Base-by-base conservation (phyloP, 1,140 invertebrate genomes). In the Polypedilum pembai region DNA sequence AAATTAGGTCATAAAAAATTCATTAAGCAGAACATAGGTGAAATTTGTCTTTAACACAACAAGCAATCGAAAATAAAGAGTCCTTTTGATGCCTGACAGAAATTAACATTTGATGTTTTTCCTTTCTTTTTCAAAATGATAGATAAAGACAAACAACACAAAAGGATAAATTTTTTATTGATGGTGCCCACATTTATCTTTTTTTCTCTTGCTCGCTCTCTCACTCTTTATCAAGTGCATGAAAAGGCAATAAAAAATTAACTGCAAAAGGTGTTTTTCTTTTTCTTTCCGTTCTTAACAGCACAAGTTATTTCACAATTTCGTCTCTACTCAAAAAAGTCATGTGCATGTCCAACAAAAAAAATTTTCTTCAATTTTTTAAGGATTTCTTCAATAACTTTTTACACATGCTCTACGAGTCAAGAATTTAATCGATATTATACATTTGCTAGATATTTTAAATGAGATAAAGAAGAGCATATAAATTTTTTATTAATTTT, bases 191-290 rank as follows among this genome's bases (percentile, higher is more conserved):
- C 45, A 56, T 56, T 56, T 56, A n/a, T 56, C 45, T 56, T 56
- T 56, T 45, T 56, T 56, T 12, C 45, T 56, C 45, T 56, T n/a
- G 12, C 45, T 56, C 45, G 45, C n/a, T 56, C n/a, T 56, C 45
- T 56, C 45, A n/a, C 45, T 20, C 12, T 18, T 69, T 69, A 69
- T 69, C 65, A 69, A 69, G 65, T 69, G 65, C 65, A 69, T 69
- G 65, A 69, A 69, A 69, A 69, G 20, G 65, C 20, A 69, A 69
- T 69, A 69, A 69, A 69, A 69, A 69, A 69, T 69, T 69, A 69
- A 69, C 65, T 69, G 65, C 65, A 69, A 69, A 69, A 69, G 65
- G 65, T 69, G 65, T 69, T 69, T 21, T 10, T 33, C 24, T 33
- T 5, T 33, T 33, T 33, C 24, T 33, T 33, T 33, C 45, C 2